Evolutionary conservation across 2,888 invertebrate species (phyloP), one percentile per base, ranked within the genome.

Genomic region (Endotricha flammealis): DNA sequence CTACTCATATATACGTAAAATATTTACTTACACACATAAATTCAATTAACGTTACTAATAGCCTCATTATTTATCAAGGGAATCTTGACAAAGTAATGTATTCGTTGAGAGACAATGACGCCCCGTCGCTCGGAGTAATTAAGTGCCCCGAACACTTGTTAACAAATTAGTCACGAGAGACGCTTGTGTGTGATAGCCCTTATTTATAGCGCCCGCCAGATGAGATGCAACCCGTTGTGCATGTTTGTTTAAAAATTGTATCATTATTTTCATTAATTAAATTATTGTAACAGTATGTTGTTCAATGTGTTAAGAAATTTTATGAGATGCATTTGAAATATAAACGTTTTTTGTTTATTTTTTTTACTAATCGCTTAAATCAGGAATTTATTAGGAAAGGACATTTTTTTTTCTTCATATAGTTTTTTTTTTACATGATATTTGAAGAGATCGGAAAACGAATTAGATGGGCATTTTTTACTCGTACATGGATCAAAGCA

Each of bases 91-190:
- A 64, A 70, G 58, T 70, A 67, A 72, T 66, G 71, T 66, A 64
- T 70, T 64, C 62, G 68, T 59, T 61, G 62, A 68, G 59, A 58
- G 58, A 69, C 62, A 66, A 65, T 72, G 81, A 77, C 78, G 64
- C 77, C 81, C 77, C 77, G 71, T 61, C 65, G 78, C 67, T 76
- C 62, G 53, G 58, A 49, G 67, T 75, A 80, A 81, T 80, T 76
- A 80, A 73, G 66, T 72, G 68, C 70, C 70, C 68, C 43, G 63
- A 71, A 75, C 78, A 75, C 77, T 82, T 80, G 82, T 80, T 79
- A 78, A 79, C 78, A 64, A 80, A 86, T 83, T 79, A 80, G 69
- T 77, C 77, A 73, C 65, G 49, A 48, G 64, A 68, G 65, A 76
- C 61, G 44, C 42, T 45, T 52, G 66, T 76, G 73, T 73, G 64